These are phyloP conservation scores for Prunella strophiata DNA, from an alignment of 2,797 vertebrate species.

Conservation along the genomic window DNA sequence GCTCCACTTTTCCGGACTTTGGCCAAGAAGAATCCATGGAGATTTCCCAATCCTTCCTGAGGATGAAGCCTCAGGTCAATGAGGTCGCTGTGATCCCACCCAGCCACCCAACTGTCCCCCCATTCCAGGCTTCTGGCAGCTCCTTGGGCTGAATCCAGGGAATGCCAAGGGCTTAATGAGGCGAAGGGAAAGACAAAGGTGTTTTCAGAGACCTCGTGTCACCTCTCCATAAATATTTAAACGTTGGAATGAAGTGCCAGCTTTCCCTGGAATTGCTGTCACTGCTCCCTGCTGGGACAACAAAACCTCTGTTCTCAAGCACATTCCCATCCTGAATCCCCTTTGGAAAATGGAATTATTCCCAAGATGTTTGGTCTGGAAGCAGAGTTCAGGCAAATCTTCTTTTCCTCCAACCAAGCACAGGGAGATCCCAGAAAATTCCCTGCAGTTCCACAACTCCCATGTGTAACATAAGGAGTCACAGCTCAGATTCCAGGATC, in stretches of 20 bases:
- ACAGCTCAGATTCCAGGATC: not conserved
- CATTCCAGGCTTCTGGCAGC: not conserved
- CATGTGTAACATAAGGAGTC: fast-evolving
- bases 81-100: not conserved
- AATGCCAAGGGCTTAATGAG: not conserved
- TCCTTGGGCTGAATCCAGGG: not conserved
- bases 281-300: not conserved
- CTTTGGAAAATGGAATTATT: not conserved
- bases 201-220: not conserved
- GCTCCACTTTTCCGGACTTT: not conserved
- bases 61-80: not conserved
- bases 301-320: not conserved
- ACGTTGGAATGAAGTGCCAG: not conserved
- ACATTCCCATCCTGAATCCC: not conserved
- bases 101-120: not conserved
- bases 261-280: not conserved
- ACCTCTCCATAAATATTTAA: not conserved
- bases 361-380: not conserved
- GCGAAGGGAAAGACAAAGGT: not conserved
- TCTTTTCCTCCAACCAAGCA: not conserved
- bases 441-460: fast-evolving
- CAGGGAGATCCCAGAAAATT: not conserved
- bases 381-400: not conserved
- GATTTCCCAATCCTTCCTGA: not conserved
- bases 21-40: not conserved